Percentiles rank a stretch among this genome's conserved stretches.
These are phyloP conservation scores for Umimayanthus chanpuru DNA, from an alignment of 92 coral and sea anemone species.

Conservation along the genomic window DNA sequence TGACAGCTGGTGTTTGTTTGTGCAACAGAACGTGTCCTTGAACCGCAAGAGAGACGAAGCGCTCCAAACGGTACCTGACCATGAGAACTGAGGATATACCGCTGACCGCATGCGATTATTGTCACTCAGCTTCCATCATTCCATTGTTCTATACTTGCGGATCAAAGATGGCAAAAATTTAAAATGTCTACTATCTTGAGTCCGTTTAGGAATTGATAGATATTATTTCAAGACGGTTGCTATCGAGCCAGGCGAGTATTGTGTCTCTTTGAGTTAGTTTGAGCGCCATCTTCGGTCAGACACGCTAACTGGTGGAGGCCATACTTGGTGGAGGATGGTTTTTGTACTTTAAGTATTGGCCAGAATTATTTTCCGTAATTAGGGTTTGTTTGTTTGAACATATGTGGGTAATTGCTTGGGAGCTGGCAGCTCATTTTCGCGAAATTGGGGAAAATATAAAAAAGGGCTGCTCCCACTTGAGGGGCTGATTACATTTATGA, in stretches of 20 bases:
- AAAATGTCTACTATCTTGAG: not conserved
- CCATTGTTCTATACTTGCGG: not conserved
- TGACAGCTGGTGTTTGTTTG: not conserved
- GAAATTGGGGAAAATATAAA: too few relatives aligned
- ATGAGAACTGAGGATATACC: slow-evolving; percentile 40
- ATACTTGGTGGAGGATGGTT: not conserved
- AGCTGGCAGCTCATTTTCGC: too few relatives aligned
- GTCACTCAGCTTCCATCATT: not conserved
- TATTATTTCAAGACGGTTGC: not conserved
- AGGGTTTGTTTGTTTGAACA: not conserved
- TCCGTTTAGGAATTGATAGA: not conserved
- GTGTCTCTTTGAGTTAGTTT: too few relatives aligned
- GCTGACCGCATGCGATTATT: not conserved
- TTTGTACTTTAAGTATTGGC: not conserved
- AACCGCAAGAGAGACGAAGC: slow-evolving; percentile 77
- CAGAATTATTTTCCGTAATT: not conserved
- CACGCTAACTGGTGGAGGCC: not conserved
- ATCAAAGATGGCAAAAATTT: too few relatives aligned
- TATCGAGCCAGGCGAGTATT: not conserved
- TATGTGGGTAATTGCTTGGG: not conserved
- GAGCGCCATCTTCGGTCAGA: not conserved
- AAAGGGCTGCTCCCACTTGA: not conserved
- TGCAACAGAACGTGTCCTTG: slow-evolving; percentile 72
- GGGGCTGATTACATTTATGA: too few relatives aligned
- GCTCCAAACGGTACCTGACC: slow-evolving; percentile 83